Evolutionary conservation across 1,140 invertebrate genomes (phyloP), one percentile per base, ranked within the genome.

Genomic region (Panulirus ornatus): DNA sequence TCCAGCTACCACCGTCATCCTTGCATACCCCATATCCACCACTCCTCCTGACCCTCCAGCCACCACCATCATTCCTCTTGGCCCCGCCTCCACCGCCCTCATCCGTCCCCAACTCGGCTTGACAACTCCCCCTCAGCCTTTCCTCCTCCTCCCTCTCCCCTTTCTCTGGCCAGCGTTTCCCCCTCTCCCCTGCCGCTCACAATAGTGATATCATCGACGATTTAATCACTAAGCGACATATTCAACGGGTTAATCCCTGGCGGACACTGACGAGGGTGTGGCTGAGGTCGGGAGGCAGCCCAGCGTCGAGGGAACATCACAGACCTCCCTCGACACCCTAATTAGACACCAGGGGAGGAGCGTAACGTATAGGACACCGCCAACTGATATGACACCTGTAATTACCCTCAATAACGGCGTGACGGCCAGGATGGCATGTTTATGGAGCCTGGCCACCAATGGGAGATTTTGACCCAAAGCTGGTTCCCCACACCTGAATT

Each of bases 171-270:
- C 76, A 6, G 16, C 27, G 2, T 66, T 27, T 19, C 42, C 36
- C 30, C 34, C 63, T 42, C 6, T 22, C 36, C 27, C 38, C 54
- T 27, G 5, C 34, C 22, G 47, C 27, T 81, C 78, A 79, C 42
- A 81, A 81, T 36, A 58, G 42, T 54, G 78, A 58, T 58, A 81
- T 79, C 76, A 81, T 81, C 78, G 36, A 38, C n/a, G 47, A 81
- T 58, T 81, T 34, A 63, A 81, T 81, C 78, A 81, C 34, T 34
- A 81, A 58, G 51, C 51, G 47, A 34, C 78, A 81, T 36, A 58
- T 58, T 58, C 58, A 58, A 40, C 11, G 44, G n/a, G 51, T 42
- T 81, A 27, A 58, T 81, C 78, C 51, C 30, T 5, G 58, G 36
- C 9, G 3, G 66, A 19, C 27, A 34, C 8, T 11, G 36, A 71